A percentile compares a stretch with the other conserved stretches of the same genome.
Evolutionary conservation across 1,140 invertebrate genomes (phyloP).

Genomic region (Heliconius melpomene): DNA sequence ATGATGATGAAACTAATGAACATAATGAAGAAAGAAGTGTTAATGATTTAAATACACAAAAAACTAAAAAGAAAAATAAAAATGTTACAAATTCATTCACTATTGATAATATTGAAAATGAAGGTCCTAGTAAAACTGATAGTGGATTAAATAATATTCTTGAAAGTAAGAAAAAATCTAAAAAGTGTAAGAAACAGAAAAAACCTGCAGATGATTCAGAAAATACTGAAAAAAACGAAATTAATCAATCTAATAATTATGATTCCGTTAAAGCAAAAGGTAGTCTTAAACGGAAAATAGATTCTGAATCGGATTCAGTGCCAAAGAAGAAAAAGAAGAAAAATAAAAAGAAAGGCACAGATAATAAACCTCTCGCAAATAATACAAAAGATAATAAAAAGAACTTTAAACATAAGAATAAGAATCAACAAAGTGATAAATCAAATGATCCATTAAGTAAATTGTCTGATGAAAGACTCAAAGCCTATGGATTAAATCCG

Average conservation of each 20-base stretch:
- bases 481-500: constrained; percentile 95
- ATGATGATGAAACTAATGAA: neutral
- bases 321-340: constrained; percentile 53
- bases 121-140: constrained; percentile 3
- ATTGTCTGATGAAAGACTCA: constrained; percentile 89
- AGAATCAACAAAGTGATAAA: constrained; percentile 47
- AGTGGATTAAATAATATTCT: neutral
- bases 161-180: constrained; percentile 11
- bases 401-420: constrained; percentile 46
- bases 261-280: constrained; percentile 19
- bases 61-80: constrained; percentile 13
- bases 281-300: constrained; percentile 43
- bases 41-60: neutral
- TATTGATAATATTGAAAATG: constrained; percentile 1
- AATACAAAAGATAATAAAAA: constrained; percentile 37
- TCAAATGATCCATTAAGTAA: constrained; percentile 65
- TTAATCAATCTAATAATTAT: neutral
- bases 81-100: neutral
- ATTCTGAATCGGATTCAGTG: constrained; percentile 21
- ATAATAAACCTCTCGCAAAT: constrained; percentile 21
- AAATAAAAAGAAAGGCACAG: constrained; percentile 45
- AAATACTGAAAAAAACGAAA: constrained; percentile 23
- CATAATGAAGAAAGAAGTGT: neutral
- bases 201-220: constrained; percentile 20
- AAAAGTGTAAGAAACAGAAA: constrained; percentile 31